Evolutionary conservation across 1,140 invertebrate species (phyloP), one percentile per base, ranked within the genome.

Genomic region (Laupala kohalensis): DNA sequence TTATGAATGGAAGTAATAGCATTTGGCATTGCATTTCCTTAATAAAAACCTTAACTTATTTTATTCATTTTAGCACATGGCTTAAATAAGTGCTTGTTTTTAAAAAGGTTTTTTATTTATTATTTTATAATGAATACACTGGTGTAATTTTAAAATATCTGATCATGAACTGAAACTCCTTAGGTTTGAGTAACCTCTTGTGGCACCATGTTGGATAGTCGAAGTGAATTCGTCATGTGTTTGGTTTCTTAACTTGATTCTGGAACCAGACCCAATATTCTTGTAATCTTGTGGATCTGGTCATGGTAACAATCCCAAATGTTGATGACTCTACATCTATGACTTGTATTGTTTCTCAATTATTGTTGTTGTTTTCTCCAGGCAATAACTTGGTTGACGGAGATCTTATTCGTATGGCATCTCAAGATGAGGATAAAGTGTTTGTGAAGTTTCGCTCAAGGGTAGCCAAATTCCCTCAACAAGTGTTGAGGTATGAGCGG

Each of bases 401-500:
- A 69, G 88, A 92, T 77, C 77, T 88, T 64, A 86, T 88, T 75
- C 82, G 87, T 69, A 82, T 81, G 74, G 78, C 83, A 64, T 79
- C 81, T 65, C 77, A 81, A 1, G 81, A 84, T 4, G 87, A 89
- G 77, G 93, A 96, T 77, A 90, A 93, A 84, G 78, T 78, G 25
- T 93, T 93, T 79, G 81, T 81, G 23, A 84, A 87, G 76, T 94
- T 93, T 77, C 86, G 84, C 70, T 84, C 86, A 76, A 83, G 81
- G 73, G 84, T 88, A 25, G 80, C 80, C 3, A 78, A 83, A 71
- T 83, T 87, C 78, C 88, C 89, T 1, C 86, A 89, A 71, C 90
- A 96, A 86, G 88, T 97, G 68, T 78, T 97, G 53, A 83, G 89
- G n/a, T 97, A 97, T 80, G 83, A 92, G 29, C 85, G 88, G 77